Conservation (phyloP, 2,888 invertebrate genomes). For the Troglohyphantes excavatus region DNA sequence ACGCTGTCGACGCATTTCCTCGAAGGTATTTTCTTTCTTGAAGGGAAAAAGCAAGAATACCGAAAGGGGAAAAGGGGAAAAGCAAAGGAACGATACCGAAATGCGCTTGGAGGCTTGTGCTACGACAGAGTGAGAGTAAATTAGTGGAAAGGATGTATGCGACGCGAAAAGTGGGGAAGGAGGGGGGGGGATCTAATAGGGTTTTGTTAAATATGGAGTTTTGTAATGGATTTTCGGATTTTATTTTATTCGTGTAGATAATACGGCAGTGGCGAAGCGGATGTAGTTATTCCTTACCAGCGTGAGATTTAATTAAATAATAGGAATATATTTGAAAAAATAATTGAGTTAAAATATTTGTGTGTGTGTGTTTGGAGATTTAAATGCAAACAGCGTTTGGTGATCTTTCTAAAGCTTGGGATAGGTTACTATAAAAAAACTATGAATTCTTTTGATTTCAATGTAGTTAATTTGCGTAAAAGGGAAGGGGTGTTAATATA, state of each 20-base stretch:
- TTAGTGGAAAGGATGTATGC: neutral
- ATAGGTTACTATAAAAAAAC: too few relatives aligned
- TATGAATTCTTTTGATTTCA: too few relatives aligned
- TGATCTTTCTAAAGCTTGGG: too few relatives aligned
- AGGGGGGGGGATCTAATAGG: neutral
- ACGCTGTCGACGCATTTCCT: constrained; percentile 56
- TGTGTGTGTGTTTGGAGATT: too few relatives aligned
- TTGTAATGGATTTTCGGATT: neutral
- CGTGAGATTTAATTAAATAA: too few relatives aligned
- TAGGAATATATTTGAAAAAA: too few relatives aligned
- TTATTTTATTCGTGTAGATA: neutral
- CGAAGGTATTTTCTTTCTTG: constrained; percentile 39
- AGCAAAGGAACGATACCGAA: neutral
- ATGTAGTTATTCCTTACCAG: neutral
- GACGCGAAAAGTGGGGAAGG: neutral
- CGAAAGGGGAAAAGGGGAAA: neutral
- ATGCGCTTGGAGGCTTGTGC: neutral
- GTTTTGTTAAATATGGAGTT: neutral
- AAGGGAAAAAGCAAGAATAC: constrained; percentile 45
- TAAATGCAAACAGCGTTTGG: too few relatives aligned
- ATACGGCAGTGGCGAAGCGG: too few relatives aligned
- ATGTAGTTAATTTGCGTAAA: too few relatives aligned
- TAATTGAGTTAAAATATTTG: too few relatives aligned
- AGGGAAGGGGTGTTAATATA: too few relatives aligned
- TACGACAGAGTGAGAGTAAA: neutral